phyloP scores from a whole-genome alignment of 2,888 invertebrate genomes.

The Troilus luridus region DNA sequence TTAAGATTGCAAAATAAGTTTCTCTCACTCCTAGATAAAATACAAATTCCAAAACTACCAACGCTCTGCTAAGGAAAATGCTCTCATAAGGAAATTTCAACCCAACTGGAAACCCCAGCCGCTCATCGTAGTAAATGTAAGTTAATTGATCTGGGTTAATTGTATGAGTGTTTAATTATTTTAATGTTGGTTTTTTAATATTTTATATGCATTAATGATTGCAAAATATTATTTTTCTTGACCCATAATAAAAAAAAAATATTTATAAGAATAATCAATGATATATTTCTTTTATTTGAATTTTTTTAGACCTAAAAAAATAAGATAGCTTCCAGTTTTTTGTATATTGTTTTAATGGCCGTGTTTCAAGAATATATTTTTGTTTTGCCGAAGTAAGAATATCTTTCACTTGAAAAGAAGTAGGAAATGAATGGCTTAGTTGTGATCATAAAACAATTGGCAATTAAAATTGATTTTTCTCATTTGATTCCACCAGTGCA shows the following conservation, averaged over 20 bases:
- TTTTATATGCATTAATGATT: not conserved
- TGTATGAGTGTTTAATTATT: not conserved
- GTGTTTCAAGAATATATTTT: too few species aligned
- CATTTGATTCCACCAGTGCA: too few species aligned
- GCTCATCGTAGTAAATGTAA: slow-evolving; percentile 79
- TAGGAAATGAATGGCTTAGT: too few species aligned
- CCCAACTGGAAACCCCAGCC: slow-evolving; percentile 76
- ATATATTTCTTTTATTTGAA: not conserved
- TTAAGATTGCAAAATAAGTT: slow-evolving; percentile 42
- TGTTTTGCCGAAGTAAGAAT: too few species aligned
- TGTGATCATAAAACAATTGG: too few species aligned
- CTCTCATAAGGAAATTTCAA: slow-evolving; percentile 73
- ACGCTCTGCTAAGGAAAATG: slow-evolving; percentile 74
- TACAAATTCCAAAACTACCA: slow-evolving; percentile 79
- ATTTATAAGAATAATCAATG: not conserved
- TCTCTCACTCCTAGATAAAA: slow-evolving; percentile 73
- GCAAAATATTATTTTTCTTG: not conserved
- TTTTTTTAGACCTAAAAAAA: not conserved
- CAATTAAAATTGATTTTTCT: too few species aligned
- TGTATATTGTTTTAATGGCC: too few species aligned
- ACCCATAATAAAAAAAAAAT: not conserved
- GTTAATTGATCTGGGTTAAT: slow-evolving; percentile 62
- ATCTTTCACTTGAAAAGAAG: too few species aligned
- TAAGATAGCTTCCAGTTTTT: not conserved
- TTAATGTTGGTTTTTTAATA: not conserved